phyloP scores from a whole-genome alignment of 2,113 vertebrate species.

The Todiramphus saurophagus region DNA sequence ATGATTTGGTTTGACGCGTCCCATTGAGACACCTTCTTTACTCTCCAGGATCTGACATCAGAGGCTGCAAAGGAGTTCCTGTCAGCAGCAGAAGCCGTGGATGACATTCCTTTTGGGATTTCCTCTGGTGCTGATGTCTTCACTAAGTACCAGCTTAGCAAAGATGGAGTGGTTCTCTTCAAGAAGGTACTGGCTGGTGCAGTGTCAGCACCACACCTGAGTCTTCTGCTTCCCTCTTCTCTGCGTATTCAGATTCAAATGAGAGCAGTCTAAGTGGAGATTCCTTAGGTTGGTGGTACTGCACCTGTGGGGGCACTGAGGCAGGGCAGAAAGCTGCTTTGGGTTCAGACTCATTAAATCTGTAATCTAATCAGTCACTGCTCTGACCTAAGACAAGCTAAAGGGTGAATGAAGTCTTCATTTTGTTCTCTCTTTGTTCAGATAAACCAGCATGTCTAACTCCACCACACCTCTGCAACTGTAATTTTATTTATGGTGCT shows the following conservation, averaged over 20 bases:
- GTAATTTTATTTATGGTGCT: neutral
- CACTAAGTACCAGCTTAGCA: constrained; percentile 84
- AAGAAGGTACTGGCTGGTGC: constrained; percentile 85
- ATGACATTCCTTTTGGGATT: constrained; percentile 92
- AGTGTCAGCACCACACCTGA: fast-evolving
- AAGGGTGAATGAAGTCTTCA: neutral
- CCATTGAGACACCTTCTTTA: neutral
- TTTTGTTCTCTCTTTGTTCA: neutral
- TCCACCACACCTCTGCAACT: neutral
- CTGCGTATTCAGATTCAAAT: fast-evolving
- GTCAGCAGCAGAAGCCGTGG: constrained; percentile 85
- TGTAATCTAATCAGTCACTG: neutral
- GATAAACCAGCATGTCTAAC: neutral
- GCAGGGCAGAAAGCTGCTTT: neutral
- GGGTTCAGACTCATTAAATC: neutral
- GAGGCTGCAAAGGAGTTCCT: constrained; percentile 84
- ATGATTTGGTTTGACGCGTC: neutral
- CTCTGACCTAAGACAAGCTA: neutral
- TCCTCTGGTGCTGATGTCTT: constrained; percentile 81
- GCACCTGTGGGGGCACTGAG: neutral
- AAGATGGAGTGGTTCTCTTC: constrained; percentile 89
- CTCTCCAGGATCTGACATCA: constrained; percentile 79
- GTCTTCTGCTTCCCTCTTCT: neutral
- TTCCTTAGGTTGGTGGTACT: neutral
- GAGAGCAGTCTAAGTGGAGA: too few species aligned